Percentiles rank a stretch among this genome's conserved stretches.
phyloP scores from a whole-genome alignment of 2,113 vertebrate genomes.

The Pteruthius melanotis region DNA sequence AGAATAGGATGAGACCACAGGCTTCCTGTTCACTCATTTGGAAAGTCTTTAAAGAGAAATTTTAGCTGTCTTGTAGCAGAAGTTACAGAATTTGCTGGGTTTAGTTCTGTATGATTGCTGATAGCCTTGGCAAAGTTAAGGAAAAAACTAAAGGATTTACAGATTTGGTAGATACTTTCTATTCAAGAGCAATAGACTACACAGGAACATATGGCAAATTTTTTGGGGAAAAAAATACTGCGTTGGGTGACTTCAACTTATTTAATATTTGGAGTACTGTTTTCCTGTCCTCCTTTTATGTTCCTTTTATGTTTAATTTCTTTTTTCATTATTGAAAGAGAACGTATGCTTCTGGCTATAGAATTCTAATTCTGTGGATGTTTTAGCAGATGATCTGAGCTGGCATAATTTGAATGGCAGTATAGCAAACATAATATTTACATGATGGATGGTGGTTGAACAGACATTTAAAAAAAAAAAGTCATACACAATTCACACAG shows the following conservation, averaged over 20 bases:
- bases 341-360: background rate
- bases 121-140: background rate
- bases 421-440: background rate
- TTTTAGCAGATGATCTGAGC: background rate
- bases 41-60: background rate
- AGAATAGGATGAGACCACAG: background rate
- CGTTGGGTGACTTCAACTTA: background rate
- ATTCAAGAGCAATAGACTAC: background rate
- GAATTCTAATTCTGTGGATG: background rate
- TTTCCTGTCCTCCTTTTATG: background rate
- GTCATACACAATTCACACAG: background rate
- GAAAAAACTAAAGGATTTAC: background rate
- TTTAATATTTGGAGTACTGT: background rate
- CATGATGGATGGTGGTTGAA: background rate
- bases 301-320: too few relatives aligned
- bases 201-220: background rate
- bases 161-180: background rate
- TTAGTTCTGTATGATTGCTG: background rate
- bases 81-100: background rate
- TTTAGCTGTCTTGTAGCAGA: background rate
- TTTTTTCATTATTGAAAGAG: background rate
- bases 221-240: rapidly evolving
- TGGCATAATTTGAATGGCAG: background rate
- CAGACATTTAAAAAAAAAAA: background rate
- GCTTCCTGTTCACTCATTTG: background rate